phyloP scores from a whole-genome alignment of 2,888 invertebrate species.

The Pterostichus niger region DNA sequence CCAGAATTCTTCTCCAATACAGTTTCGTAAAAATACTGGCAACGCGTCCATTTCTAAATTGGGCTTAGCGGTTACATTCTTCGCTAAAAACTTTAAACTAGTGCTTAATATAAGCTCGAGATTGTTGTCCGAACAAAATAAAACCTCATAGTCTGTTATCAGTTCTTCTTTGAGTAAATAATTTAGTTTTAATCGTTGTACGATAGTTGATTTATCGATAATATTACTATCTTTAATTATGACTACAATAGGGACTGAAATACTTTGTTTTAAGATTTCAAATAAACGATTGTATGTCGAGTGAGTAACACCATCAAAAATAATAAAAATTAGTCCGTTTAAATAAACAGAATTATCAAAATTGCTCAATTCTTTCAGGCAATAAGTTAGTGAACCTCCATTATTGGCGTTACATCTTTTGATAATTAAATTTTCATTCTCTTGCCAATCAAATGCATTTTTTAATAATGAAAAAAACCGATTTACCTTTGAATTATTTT shows the following conservation, averaged over 20 bases:
- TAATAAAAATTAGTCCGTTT: constrained; percentile 74
- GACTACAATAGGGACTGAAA: constrained; percentile 12
- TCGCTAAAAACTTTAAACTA: constrained; percentile 77
- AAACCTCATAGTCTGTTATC: constrained; percentile 77
- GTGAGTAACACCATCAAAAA: neutral
- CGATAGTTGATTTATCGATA: too few relatives aligned
- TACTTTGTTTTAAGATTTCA: constrained; percentile 67
- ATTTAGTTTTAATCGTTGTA: constrained; percentile 18
- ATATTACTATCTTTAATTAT: constrained; percentile 15
- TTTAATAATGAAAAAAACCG: neutral
- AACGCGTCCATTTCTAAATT: constrained; percentile 81
- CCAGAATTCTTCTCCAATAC: constrained; percentile 83
- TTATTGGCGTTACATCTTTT: constrained; percentile 68
- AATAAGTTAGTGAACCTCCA: constrained; percentile 71
- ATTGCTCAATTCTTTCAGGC: constrained; percentile 73
- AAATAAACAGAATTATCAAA: constrained; percentile 69
- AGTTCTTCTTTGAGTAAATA: constrained; percentile 74
- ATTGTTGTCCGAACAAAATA: constrained; percentile 73
- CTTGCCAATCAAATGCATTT: constrained; percentile 71
- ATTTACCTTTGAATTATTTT: constrained; percentile 69
- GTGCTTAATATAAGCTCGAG: constrained; percentile 72
- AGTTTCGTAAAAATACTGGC: constrained; percentile 79
- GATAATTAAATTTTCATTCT: constrained; percentile 69
- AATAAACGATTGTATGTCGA: neutral
- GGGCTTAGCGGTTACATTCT: constrained; percentile 74